These are phyloP conservation scores for Callaeas wilsoni DNA, from an alignment of 2,113 vertebrate genomes.

Conservation along the genomic window DNA sequence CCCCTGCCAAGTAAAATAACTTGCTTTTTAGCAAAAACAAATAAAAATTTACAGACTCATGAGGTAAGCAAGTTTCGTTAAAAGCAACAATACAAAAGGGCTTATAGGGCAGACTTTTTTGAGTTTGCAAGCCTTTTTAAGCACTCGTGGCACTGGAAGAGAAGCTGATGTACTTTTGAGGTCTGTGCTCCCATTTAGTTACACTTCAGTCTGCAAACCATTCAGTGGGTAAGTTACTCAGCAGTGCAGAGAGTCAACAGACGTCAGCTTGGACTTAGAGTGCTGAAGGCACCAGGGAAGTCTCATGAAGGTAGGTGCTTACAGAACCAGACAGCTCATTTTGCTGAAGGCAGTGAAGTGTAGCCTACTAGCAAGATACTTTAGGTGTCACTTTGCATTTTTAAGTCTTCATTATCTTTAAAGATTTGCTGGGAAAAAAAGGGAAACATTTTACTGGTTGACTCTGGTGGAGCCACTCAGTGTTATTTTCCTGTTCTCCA, in stretches of 20 bases:
- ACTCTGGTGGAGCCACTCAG: neutral
- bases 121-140: neutral
- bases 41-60: neutral
- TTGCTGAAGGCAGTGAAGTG: neutral
- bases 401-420: neutral
- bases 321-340: neutral
- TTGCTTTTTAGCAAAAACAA: neutral
- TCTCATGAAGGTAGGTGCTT: neutral
- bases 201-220: neutral
- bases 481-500: neutral
- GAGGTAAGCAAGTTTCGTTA: neutral
- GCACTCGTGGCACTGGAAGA: neutral
- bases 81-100: neutral
- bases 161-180: neutral
- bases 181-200: neutral
- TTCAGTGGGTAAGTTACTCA: neutral
- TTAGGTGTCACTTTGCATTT: neutral
- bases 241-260: accelerated
- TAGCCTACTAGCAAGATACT: neutral
- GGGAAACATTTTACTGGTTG: neutral
- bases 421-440: neutral
- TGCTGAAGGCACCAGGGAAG: accelerated
- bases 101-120: accelerated
- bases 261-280: neutral
- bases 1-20: neutral